Evolutionary conservation across 1,140 invertebrate species (phyloP).

Genomic region (Homalodisca vitripennis): DNA sequence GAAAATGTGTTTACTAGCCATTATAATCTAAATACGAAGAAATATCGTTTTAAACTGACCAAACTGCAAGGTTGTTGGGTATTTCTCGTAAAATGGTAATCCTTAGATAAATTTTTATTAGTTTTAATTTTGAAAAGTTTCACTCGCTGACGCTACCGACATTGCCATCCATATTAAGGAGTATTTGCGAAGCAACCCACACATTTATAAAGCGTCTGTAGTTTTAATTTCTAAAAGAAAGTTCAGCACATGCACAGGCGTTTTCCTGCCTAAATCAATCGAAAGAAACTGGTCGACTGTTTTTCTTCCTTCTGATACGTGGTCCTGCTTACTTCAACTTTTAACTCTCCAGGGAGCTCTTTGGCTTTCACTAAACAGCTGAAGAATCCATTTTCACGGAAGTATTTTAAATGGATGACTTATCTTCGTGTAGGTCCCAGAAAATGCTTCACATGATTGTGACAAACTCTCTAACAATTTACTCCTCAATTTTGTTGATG

Average conservation of each 20-base stretch:
- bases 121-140: background rate
- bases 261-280: background rate
- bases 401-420: too few relatives aligned
- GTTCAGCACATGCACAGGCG: background rate
- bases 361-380: too few relatives aligned
- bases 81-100: constrained; percentile 3
- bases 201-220: constrained; percentile 10
- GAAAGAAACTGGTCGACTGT: background rate
- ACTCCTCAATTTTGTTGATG: too few relatives aligned
- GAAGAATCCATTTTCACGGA: too few relatives aligned
- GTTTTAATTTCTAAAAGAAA: background rate
- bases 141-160: background rate
- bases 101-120: constrained; percentile 15
- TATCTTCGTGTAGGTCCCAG: too few relatives aligned
- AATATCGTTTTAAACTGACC: constrained; percentile 6
- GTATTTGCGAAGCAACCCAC: background rate
- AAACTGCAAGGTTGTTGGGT: constrained; percentile 15
- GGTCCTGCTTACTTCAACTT: too few relatives aligned
- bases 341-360: too few relatives aligned
- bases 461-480: too few relatives aligned
- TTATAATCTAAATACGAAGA: constrained; percentile 20
- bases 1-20: constrained; percentile 1
- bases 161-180: constrained; percentile 1
- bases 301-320: too few relatives aligned
- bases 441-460: too few relatives aligned